phyloP scores from a whole-genome alignment of 2,113 vertebrate genomes.

The Dendropsophus ebraccatus region DNA sequence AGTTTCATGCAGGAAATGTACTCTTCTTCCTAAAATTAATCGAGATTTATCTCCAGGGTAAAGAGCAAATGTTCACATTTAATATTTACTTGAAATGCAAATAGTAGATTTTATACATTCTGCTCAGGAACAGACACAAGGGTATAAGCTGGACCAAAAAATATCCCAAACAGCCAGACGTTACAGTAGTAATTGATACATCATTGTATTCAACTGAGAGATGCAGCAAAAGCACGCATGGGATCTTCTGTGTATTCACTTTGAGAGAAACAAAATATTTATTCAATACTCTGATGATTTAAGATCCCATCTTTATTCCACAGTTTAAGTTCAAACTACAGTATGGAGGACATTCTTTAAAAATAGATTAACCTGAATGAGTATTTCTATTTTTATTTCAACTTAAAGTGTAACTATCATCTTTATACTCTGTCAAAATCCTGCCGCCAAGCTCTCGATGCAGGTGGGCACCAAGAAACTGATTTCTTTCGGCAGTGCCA shows the following conservation, averaged over 20 bases:
- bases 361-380: not conserved
- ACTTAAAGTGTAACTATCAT: too few species aligned
- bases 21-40: conserved; percentile 36
- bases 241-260: not conserved
- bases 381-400: too few species aligned
- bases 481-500: too few species aligned
- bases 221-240: not conserved
- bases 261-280: not conserved
- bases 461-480: too few species aligned
- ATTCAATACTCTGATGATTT: not conserved
- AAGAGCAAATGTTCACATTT: conserved; percentile 37
- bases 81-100: conserved; percentile 52
- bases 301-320: not conserved
- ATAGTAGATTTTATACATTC: conserved; percentile 32
- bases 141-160: not conserved
- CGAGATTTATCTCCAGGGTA: conserved; percentile 38
- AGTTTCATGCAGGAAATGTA: conserved; percentile 43
- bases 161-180: conserved; percentile 10
- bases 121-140: conserved; percentile 14
- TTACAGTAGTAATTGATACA: not conserved
- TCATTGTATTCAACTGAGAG: not conserved
- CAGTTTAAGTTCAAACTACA: not conserved
- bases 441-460: too few species aligned
- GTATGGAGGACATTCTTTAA: not conserved
- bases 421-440: too few species aligned